Percentiles rank a stretch among this genome's conserved stretches.
Conservation (phyloP, 2,888 invertebrate species). For the Megamerina dolium region DNA sequence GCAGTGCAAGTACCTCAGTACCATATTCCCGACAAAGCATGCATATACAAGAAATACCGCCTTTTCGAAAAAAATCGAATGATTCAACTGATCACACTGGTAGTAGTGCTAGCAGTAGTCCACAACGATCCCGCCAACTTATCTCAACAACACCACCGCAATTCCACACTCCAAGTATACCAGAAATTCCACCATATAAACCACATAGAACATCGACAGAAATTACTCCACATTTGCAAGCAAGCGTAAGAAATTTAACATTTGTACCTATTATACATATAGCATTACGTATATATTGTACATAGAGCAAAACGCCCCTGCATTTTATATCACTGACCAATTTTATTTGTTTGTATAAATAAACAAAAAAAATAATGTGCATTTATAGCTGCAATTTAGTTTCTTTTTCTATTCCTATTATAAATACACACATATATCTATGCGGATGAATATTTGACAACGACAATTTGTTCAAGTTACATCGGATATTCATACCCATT, state of each 20-base stretch:
- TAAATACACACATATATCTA: no score
- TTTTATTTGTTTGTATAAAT: no score
- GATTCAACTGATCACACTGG: slow-evolving; percentile 42
- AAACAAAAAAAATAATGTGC: no score
- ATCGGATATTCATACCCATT: no score
- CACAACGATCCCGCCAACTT: slow-evolving; percentile 29
- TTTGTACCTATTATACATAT: no score
- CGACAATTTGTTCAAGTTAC: no score
- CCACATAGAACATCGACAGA: slow-evolving; percentile 55
- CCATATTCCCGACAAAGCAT: slow-evolving; percentile 41
- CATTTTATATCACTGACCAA: no score
- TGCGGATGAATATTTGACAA: no score
- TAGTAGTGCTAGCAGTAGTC: slow-evolving; percentile 44
- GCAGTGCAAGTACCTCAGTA: slow-evolving; percentile 36
- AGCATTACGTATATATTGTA: no score
- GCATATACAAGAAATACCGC: slow-evolving; percentile 51
- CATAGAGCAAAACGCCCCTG: no score
- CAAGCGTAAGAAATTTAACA: slow-evolving; percentile 46
- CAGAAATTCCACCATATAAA: slow-evolving; percentile 53
- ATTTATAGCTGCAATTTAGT: no score
- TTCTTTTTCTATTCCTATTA: no score
- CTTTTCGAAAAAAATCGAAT: slow-evolving; percentile 46
- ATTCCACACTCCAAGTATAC: slow-evolving; percentile 39
- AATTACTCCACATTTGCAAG: slow-evolving; percentile 47
- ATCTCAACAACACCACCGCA: slow-evolving; percentile 28